phyloP scores from a whole-genome alignment of 2,888 invertebrate species.

The Drosophila kuntzei region DNA sequence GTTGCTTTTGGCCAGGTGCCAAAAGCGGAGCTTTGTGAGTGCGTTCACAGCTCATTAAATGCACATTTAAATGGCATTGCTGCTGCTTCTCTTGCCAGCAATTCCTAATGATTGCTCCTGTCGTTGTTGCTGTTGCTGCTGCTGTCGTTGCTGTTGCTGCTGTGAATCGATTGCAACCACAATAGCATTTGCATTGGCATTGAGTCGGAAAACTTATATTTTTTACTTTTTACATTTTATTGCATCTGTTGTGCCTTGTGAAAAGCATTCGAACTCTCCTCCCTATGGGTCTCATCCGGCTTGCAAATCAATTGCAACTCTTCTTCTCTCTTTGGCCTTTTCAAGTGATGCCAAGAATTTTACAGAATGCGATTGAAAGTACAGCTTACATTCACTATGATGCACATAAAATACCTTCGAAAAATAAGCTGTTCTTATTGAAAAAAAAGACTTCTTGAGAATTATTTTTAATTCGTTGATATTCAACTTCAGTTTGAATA shows the following conservation, averaged over 20 bases:
- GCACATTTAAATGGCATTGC: constrained; percentile 46
- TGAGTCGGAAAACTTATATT: constrained; percentile 28
- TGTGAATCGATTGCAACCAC: constrained; percentile 51
- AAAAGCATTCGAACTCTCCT: constrained; percentile 5
- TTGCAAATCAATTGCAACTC: constrained; percentile 12
- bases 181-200: constrained; percentile 37
- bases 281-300: neutral
- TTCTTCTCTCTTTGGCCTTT: neutral
- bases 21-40: constrained; percentile 45
- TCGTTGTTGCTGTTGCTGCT: constrained; percentile 5
- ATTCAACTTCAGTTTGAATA: no score
- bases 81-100: constrained; percentile 5
- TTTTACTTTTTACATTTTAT: constrained; percentile 35
- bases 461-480: no score
- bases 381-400: neutral
- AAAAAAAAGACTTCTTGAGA: neutral
- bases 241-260: constrained; percentile 26
- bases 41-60: constrained; percentile 75
- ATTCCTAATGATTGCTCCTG: constrained; percentile 22
- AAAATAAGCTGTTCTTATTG: neutral
- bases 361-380: neutral
- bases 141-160: constrained; percentile 9
- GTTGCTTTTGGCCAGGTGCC: constrained; percentile 57
- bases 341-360: neutral
- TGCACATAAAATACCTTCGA: neutral